Evolutionary conservation across 2,888 invertebrate genomes (phyloP).

Genomic region (Elegia similella): DNA sequence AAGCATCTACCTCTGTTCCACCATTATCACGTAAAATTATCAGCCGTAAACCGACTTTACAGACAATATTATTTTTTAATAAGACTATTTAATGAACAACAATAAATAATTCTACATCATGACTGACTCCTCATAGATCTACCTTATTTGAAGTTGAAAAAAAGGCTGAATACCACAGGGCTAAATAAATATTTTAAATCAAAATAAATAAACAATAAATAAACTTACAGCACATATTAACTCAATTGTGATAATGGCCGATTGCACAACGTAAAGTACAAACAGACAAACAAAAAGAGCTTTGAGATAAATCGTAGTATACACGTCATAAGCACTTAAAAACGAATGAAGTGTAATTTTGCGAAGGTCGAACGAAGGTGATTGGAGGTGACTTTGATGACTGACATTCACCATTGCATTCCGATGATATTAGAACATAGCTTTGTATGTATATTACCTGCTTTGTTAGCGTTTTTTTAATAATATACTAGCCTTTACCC

Average conservation of each 20-base stretch:
- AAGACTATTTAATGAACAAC: too few species aligned
- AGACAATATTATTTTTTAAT: too few species aligned
- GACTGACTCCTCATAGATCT: too few species aligned
- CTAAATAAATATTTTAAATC: too few species aligned
- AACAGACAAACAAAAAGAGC: not conserved
- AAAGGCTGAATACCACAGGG: too few species aligned
- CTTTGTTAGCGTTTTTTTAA: too few species aligned
- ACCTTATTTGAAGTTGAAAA: too few species aligned
- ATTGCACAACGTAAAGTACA: not conserved
- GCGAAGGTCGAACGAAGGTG: conserved; percentile 4
- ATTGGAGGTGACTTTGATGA: conserved; percentile 9
- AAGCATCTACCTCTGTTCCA: too few species aligned
- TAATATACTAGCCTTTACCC: too few species aligned
- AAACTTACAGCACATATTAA: not conserved
- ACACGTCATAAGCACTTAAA: not conserved
- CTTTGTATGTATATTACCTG: not conserved
- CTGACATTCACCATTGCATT: conserved; percentile 11
- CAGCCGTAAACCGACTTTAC: too few species aligned
- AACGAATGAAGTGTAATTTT: conserved; percentile 1
- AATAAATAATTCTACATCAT: too few species aligned
- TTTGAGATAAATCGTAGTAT: not conserved
- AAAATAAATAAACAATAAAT: not conserved
- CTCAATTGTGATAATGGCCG: not conserved
- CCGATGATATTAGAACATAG: not conserved
- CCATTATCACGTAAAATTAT: too few species aligned